Conservation (phyloP, 2,888 invertebrate genomes). For the Mycalesis mineus region DNA sequence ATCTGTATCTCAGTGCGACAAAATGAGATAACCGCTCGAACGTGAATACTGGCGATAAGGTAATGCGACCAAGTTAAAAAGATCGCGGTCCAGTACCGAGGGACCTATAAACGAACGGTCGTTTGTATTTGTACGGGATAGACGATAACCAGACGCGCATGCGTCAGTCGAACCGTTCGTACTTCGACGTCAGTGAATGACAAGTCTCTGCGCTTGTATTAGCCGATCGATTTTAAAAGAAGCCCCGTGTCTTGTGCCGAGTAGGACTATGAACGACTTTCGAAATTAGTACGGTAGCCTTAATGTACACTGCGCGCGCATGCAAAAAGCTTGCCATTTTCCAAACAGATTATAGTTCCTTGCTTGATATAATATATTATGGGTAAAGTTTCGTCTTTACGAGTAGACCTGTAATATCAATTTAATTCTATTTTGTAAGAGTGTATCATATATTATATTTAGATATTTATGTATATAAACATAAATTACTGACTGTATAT, state of each 20-base stretch:
- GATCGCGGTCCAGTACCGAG: constrained; percentile 56
- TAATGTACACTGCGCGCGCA: constrained; percentile 36
- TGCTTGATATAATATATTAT: too few species aligned
- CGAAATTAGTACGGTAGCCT: constrained; percentile 35
- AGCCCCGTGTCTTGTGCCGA: constrained; percentile 47
- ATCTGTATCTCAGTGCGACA: constrained; percentile 71
- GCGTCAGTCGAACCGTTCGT: constrained; percentile 60
- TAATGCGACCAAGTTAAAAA: constrained; percentile 64
- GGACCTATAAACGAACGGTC: constrained; percentile 59
- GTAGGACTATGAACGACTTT: constrained; percentile 33
- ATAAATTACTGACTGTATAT: too few species aligned
- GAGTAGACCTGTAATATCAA: too few species aligned
- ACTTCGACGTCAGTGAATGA: constrained; percentile 71
- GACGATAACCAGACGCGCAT: constrained; percentile 75
- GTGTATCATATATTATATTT: too few species aligned
- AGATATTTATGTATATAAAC: too few species aligned
- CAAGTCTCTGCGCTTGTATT: constrained; percentile 69
- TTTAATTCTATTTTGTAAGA: too few species aligned
- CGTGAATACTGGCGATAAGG: constrained; percentile 57
- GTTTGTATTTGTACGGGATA: constrained; percentile 69
- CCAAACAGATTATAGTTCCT: neutral
- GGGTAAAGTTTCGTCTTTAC: too few species aligned
- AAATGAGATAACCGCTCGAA: constrained; percentile 64
- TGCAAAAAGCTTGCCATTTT: constrained; percentile 16
- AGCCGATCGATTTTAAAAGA: constrained; percentile 72